Percentiles rank a stretch among this genome's conserved stretches.
Evolutionary conservation across 2,797 vertebrate genomes (phyloP).

Genomic region (Spheniscus humboldti): DNA sequence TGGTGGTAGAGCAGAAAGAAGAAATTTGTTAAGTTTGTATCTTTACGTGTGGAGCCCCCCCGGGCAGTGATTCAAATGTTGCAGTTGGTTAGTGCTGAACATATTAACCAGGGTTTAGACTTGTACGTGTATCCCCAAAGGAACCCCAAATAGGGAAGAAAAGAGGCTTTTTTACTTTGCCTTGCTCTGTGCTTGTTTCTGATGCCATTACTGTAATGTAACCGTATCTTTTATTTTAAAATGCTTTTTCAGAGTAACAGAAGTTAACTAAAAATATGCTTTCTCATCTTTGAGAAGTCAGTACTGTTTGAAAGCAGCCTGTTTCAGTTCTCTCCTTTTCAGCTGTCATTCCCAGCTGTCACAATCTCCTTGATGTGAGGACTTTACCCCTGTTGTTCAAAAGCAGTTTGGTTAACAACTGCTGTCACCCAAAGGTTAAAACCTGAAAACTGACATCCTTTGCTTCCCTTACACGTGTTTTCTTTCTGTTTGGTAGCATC

Average conservation of each 20-base stretch:
- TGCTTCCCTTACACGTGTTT: background rate
- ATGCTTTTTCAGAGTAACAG: slow-evolving; percentile 1
- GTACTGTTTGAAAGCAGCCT: slow-evolving; percentile 31
- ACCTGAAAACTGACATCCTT: background rate
- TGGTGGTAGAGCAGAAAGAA: slow-evolving; percentile 8
- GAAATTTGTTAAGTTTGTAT: background rate
- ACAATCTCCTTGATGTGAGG: slow-evolving; percentile 12
- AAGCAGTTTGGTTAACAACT: slow-evolving; percentile 39
- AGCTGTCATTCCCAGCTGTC: slow-evolving; percentile 65
- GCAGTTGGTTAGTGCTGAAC: background rate
- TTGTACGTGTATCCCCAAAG: background rate
- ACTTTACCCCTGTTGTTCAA: slow-evolving; percentile 24
- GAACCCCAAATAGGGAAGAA: background rate
- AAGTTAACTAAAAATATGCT: slow-evolving; percentile 61
- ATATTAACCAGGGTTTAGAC: background rate
- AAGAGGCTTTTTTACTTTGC: background rate
- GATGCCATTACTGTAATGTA: background rate
- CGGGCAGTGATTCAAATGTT: background rate
- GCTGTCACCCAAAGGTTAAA: slow-evolving; percentile 44
- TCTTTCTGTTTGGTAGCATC: slow-evolving; percentile 1
- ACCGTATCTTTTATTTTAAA: slow-evolving; percentile 1
- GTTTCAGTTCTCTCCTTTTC: slow-evolving; percentile 54
- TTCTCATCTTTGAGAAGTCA: slow-evolving; percentile 36
- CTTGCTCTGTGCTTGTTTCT: background rate
- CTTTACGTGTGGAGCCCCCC: background rate